phyloP scores from a whole-genome alignment of 2,797 vertebrate genomes.

The Darevskia mixta region DNA sequence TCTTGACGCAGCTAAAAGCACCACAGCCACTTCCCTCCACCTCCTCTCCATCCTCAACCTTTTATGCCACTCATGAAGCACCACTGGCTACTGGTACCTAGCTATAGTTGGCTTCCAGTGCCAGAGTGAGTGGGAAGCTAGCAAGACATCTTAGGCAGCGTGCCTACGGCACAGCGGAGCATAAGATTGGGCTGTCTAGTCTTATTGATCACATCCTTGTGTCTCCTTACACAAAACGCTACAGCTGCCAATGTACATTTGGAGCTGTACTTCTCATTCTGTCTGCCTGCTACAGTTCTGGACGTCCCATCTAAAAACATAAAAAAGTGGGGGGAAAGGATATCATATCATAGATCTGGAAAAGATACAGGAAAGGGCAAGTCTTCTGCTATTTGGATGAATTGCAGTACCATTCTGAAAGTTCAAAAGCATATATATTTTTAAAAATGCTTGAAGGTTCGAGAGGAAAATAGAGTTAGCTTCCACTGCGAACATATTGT shows the following conservation, averaged over 20 bases:
- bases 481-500: not conserved
- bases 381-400: not conserved
- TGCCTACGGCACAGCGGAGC: not conserved
- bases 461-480: not conserved
- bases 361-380: not conserved
- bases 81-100: not conserved
- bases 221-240: not conserved
- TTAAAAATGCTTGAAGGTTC: not conserved
- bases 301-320: not conserved
- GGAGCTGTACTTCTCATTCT: not conserved
- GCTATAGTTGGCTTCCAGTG: not conserved
- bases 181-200: not conserved
- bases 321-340: not conserved
- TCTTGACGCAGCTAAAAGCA: not conserved
- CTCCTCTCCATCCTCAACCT: not conserved
- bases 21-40: not conserved
- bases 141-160: not conserved
- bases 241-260: slow-evolving; percentile 1
- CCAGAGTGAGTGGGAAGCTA: not conserved
- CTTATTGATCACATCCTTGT: not conserved
- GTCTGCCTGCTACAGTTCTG: not conserved
- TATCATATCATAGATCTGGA: not conserved
- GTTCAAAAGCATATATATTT: not conserved
- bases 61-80: not conserved
- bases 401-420: not conserved